phyloP scores from a whole-genome alignment of 92 coral and sea anemone genomes.

The Epizoanthus illoricatus region DNA sequence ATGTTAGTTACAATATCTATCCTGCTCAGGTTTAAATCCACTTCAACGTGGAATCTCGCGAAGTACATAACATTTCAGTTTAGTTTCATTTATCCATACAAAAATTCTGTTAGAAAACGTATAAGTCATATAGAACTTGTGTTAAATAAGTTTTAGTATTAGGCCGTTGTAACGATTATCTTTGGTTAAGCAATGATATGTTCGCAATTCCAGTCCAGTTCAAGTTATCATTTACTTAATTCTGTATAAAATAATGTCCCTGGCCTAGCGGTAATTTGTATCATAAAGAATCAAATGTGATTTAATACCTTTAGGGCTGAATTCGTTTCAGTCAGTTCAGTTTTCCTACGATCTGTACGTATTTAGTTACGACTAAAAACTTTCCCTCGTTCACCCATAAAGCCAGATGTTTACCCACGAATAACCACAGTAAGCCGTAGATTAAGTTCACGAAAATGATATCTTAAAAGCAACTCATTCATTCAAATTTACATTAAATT shows the following conservation, averaged over 20 bases:
- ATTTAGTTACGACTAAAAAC: constrained; percentile 1
- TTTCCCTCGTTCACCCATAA: constrained; percentile 2
- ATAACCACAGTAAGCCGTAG: constrained; percentile 13
- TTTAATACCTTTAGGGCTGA: constrained; percentile 13
- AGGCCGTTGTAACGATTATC: constrained; percentile 6
- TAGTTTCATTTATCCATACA: constrained; percentile 21
- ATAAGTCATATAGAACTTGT: constrained; percentile 12
- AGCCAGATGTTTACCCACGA: constrained; percentile 27
- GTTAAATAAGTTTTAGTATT: constrained; percentile 16
- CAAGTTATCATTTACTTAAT: not conserved
- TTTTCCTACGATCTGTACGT: not conserved
- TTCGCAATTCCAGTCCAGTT: constrained; percentile 1
- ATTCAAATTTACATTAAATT: constrained; percentile 32
- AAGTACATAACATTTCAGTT: constrained; percentile 4
- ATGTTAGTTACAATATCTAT: not conserved
- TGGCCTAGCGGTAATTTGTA: constrained; percentile 31
- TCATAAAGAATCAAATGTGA: constrained; percentile 30
- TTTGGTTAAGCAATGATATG: not conserved
- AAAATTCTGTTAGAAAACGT: constrained; percentile 34
- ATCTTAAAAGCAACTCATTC: constrained; percentile 38
- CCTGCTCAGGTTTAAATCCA: not conserved
- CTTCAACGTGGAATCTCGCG: not conserved
- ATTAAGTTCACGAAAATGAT: constrained; percentile 37
- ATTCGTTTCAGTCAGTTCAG: not conserved
- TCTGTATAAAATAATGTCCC: not conserved